Base-by-base conservation (phyloP, 2,113 vertebrate genomes). In the Myanophis thanlyinensis region DNA sequence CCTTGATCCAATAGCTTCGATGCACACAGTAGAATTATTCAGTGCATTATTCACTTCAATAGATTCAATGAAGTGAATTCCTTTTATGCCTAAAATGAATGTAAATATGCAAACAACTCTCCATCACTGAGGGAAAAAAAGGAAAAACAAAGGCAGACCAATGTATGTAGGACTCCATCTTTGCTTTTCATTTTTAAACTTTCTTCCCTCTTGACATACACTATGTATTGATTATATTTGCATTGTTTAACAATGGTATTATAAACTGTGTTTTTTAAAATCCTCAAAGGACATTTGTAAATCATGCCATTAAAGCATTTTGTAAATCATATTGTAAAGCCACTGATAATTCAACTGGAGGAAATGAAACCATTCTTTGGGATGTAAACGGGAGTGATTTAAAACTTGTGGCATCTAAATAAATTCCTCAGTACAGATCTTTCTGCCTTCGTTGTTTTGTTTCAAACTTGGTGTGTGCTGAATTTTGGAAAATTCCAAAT, bases 251-350 rank as follows among this genome's bases (percentile, higher is more conserved):
- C 93, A 94, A 96, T 93, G 95, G 93, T 96, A 95, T 91, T 93
- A 94, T 95, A 95, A 94, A 94, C 94, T 97, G 96, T 97, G 96
- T 97, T 97, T 97, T 96, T 95, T 96, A 97, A 95, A 95, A 96
- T 95, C 94, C 91, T 95, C 94, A 85, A 94, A 96, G 91, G 95
- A 93, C 97, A 96, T 96, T 96, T 97, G 96, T 97, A 97, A 97
- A 97, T 94, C 96, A 97, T 94, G 88, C 91, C 40, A 92, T 95
- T 93, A 94, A 94, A 93, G 95, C 96, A 96, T 97, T 97, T 97
- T 96, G 93, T 96, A 97, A 95, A 95, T 96, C 96, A 88, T 95
- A 62, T 88, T 97, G 96, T 96, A 97, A 96, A 97, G 96, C 96
- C 96, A 97, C 95, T 95, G 96, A 95, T 97, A 95, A 96, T 97